Evolutionary conservation across 2,797 vertebrate species (phyloP), one percentile per base, ranked within the genome.

Genomic region (Oreochromis mossambicus): DNA sequence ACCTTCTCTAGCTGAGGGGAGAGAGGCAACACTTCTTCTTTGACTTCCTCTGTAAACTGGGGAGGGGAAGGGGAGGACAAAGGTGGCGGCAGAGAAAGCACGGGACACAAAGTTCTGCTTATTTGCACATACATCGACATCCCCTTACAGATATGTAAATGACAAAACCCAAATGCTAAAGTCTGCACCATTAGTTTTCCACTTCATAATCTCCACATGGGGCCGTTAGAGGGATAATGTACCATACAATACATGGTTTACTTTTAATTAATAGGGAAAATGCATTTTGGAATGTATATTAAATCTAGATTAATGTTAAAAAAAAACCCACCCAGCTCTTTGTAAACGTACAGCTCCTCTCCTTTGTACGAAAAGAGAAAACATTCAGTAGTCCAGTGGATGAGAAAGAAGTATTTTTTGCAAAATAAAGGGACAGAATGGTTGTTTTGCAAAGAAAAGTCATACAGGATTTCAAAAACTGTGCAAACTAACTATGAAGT

Each of bases 221-320:
- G 97, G 97, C 97, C 98, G 98, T 99, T 99, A 98, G 98, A 96
- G 97, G 97, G 97, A 99, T 99, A 99, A 99, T 99, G 98, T 99
- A 98, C 97, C 98, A 97, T 99, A 98, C 97, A 97, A 97, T 98
- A 98, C 97, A 98, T 96, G 98, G 96, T 99, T 99, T 98, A 97
- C 97, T 99, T 99, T 99, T 99, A 99, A 99, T 99, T 99, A 99
- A 98, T 98, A 97, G 97, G 95, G 94, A 96, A 98, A 97, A 97
- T 95, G 88, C 93, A 97, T 97, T 98, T 97, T 97, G 97, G 97
- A 97, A 98, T 96, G 96, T 98, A 98, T 97, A 98, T 98, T 97
- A 98, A 98, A 98, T 97, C 95, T 97, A 97, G 97, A 98, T 98
- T 98, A 98, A 98, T 98, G 96, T 96, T 96, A 94, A 97, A 97